These are phyloP conservation scores for Smittia aterrima DNA, from an alignment of 2,888 invertebrate species.

Conservation along the genomic window DNA sequence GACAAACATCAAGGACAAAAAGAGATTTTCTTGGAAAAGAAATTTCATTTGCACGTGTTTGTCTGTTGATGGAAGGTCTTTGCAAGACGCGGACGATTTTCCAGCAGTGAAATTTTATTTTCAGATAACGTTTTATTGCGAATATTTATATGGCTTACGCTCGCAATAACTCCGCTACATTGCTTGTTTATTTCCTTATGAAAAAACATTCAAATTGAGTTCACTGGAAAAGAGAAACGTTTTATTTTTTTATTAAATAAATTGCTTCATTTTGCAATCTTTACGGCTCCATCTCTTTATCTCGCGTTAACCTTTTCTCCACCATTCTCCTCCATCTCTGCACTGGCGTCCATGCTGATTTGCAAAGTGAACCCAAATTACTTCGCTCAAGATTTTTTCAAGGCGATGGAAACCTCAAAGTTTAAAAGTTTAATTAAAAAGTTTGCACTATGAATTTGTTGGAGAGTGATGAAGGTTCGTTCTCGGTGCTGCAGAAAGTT, in stretches of 20 bases:
- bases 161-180: neutral
- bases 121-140: neutral
- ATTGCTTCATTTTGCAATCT: slow-evolving; percentile 11
- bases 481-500: neutral
- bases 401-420: too few species aligned
- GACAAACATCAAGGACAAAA: too few species aligned
- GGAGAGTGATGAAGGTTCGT: neutral
- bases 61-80: neutral
- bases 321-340: neutral
- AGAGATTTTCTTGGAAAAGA: too few species aligned
- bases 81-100: neutral
- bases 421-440: slow-evolving; percentile 28
- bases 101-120: neutral
- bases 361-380: too few species aligned
- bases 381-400: too few species aligned
- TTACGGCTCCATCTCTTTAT: neutral
- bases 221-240: neutral
- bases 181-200: neutral
- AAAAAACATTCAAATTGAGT: neutral
- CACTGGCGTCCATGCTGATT: neutral
- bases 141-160: neutral
- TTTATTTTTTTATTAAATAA: neutral
- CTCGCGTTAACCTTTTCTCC: neutral
- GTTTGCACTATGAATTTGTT: slow-evolving; percentile 11
- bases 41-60: neutral